Percentiles rank a stretch among this genome's conserved stretches.
Evolutionary conservation across 2,797 vertebrate species (phyloP).

Genomic region (Moxostoma hubbsi): DNA sequence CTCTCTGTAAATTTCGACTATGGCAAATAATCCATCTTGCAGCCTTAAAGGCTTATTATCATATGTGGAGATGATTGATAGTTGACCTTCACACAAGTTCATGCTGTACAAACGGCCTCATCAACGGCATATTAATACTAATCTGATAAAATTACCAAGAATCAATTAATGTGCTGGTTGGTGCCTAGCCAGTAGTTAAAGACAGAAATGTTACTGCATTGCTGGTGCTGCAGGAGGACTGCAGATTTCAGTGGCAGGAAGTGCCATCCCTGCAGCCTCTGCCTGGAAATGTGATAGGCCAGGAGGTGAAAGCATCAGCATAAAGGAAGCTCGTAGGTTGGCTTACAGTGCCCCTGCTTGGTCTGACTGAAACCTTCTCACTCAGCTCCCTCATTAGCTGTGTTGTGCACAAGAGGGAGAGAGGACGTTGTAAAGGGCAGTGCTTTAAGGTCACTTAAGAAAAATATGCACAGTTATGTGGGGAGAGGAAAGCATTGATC

Average conservation of each 20-base stretch:
- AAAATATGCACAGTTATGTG: conserved; percentile 39
- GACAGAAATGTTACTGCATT: conserved; percentile 59
- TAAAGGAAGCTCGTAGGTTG: conserved; percentile 41
- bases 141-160: conserved; percentile 77
- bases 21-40: conserved; percentile 69
- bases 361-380: conserved; percentile 40
- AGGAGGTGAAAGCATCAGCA: conserved; percentile 52
- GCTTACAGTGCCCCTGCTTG: conserved; percentile 52
- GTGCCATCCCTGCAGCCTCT: conserved; percentile 30
- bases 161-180: conserved; percentile 72
- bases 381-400: conserved; percentile 55
- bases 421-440: conserved; percentile 47
- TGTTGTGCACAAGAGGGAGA: conserved; percentile 25
- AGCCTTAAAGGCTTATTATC: conserved; percentile 75
- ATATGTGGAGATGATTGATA: conserved; percentile 78
- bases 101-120: conserved; percentile 63
- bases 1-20: conserved; percentile 69
- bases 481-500: conserved; percentile 42
- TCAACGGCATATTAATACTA: conserved; percentile 76
- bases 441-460: conserved; percentile 57
- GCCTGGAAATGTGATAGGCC: conserved; percentile 49
- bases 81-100: conserved; percentile 79
- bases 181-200: conserved; percentile 64
- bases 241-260: conserved; percentile 45
- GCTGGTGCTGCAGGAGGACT: conserved; percentile 41